A percentile compares a stretch with the other conserved stretches of the same genome.
Conservation (phyloP, 1,140 invertebrate species). For the fruit fly (Drosophila melanogaster) region DNA sequence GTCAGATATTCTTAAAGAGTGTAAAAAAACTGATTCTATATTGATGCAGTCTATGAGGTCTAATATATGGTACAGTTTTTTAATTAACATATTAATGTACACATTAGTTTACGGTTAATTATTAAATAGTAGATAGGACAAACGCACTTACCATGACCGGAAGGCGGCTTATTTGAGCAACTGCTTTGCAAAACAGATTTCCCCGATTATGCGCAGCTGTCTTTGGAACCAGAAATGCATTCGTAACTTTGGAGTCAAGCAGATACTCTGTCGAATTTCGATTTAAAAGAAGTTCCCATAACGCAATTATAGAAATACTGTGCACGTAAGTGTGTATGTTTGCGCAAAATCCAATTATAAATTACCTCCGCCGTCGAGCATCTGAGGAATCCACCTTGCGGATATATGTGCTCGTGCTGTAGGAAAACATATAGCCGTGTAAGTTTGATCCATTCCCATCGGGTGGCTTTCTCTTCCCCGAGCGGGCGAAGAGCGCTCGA, state of each 20-base stretch:
- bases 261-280: neutral
- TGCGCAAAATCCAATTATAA: conserved; percentile 46
- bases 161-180: conserved; percentile 9
- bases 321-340: conserved; percentile 4
- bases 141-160: neutral
- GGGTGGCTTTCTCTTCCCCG: conserved; percentile 8
- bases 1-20: no score
- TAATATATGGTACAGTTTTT: no score
- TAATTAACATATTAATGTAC: no score
- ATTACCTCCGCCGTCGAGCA: conserved; percentile 34
- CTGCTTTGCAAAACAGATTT: conserved; percentile 30
- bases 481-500: conserved; percentile 13
- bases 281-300: conserved; percentile 4
- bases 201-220: conserved; percentile 18
- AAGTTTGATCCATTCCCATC: conserved; percentile 34
- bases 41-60: no score
- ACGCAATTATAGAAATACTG: conserved; percentile 7
- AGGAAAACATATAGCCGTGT: conserved; percentile 7
- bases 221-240: neutral
- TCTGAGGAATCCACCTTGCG: conserved; percentile 7
- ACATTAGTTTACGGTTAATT: no score
- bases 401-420: neutral
- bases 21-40: no score
- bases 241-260: neutral
- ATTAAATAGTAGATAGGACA: no score